A percentile compares a stretch with the other conserved stretches of the same genome.
Conservation (phyloP, 2,113 vertebrate species). For the Atlantisia rogersi region DNA sequence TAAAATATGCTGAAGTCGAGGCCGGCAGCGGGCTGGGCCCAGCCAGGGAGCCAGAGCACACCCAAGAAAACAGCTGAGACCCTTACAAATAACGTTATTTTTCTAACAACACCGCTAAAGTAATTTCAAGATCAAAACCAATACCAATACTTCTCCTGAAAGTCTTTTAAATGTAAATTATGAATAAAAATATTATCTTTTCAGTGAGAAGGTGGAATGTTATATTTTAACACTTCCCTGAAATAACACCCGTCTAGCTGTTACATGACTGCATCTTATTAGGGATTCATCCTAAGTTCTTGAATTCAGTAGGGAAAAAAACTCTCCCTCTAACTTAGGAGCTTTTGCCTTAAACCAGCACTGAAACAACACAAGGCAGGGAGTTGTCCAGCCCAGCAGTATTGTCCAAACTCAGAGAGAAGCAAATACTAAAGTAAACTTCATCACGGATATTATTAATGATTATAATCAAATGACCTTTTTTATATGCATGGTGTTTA, state of each 20-base stretch:
- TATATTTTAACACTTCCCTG: neutral
- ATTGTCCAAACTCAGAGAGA: neutral
- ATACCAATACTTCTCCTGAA: neutral
- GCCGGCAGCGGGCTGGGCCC: neutral
- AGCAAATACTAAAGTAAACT: neutral
- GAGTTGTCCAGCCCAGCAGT: neutral
- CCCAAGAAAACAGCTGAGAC: neutral
- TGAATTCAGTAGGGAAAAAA: neutral
- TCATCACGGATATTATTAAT: neutral
- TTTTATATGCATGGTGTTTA: neutral
- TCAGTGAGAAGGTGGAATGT: neutral
- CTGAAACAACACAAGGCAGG: neutral
- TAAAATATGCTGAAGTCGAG: neutral
- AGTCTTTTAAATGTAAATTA: neutral
- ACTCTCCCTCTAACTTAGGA: neutral
- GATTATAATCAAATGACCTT: neutral
- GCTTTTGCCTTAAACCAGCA: neutral
- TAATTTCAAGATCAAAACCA: neutral
- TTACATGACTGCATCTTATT: neutral
- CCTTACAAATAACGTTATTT: neutral
- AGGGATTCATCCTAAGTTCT: neutral
- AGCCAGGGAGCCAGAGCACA: accelerated
- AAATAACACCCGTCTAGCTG: neutral
- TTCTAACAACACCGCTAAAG: neutral
- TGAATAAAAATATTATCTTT: neutral